These are phyloP conservation scores for Cremastinae sp. DNA, from an alignment of 2,888 invertebrate species.

Conservation along the genomic window DNA sequence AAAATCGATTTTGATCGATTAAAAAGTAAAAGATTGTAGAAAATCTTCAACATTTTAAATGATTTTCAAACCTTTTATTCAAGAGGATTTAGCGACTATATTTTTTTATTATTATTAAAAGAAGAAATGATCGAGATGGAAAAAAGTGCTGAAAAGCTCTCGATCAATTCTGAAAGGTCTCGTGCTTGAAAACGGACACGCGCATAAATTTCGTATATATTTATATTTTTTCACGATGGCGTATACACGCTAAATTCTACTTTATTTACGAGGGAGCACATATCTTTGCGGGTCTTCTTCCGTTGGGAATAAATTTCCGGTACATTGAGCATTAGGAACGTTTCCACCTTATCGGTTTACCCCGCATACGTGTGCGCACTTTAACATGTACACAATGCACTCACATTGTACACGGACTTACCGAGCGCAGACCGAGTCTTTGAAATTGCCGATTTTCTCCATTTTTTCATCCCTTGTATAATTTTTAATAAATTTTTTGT, in stretches of 20 bases:
- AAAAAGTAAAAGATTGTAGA: too few relatives aligned
- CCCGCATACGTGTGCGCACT: not conserved
- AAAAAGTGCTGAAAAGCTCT: too few relatives aligned
- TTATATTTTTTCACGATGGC: slow-evolving; percentile 34
- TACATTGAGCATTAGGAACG: slow-evolving; percentile 59
- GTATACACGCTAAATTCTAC: slow-evolving; percentile 27
- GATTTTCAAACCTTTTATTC: too few relatives aligned
- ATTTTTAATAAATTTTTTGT: too few relatives aligned
- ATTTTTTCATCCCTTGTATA: not conserved
- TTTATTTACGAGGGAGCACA: slow-evolving; percentile 56
- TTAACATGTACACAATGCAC: slow-evolving; percentile 11
- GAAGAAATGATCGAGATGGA: too few relatives aligned
- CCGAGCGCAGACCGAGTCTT: not conserved
- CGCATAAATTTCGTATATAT: slow-evolving; percentile 16
- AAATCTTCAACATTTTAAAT: too few relatives aligned
- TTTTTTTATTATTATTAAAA: too few relatives aligned
- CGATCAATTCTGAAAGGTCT: not conserved
- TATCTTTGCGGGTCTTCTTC: slow-evolving; percentile 47
- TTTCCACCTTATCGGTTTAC: slow-evolving; percentile 42
- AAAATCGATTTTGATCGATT: too few relatives aligned
- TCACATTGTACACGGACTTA: slow-evolving; percentile 14
- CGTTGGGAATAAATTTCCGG: slow-evolving; percentile 60
- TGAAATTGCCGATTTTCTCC: not conserved
- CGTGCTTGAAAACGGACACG: not conserved
- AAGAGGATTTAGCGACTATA: too few relatives aligned